A percentile compares a stretch with the other conserved stretches of the same genome.
phyloP scores from a whole-genome alignment of 1,140 invertebrate genomes.

The Aphaenogaster floridana region DNA sequence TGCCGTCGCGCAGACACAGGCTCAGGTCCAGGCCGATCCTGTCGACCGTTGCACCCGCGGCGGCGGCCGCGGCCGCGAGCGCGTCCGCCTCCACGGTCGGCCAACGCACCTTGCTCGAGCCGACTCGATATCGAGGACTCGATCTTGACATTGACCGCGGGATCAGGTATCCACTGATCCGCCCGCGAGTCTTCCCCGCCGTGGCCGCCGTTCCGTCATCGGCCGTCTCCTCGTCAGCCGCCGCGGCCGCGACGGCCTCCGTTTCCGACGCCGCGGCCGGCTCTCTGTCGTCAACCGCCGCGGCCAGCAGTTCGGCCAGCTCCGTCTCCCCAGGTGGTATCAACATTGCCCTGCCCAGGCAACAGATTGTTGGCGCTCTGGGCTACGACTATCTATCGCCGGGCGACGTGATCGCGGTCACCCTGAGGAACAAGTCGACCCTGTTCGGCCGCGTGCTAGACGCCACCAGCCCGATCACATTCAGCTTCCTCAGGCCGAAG shows the following conservation, averaged over 20 bases:
- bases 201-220: neutral
- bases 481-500: constrained; percentile 47
- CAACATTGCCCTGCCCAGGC: constrained; percentile 49
- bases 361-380: constrained; percentile 53
- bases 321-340: neutral
- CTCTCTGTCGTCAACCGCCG: too few species aligned
- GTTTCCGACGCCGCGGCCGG: too few species aligned
- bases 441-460: constrained; percentile 65
- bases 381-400: constrained; percentile 46
- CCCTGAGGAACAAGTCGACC: constrained; percentile 35
- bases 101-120: neutral
- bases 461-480: constrained; percentile 58
- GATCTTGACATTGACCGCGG: neutral
- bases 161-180: neutral
- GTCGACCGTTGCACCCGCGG: neutral
- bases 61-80: neutral
- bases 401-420: constrained; percentile 67
- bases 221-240: neutral
- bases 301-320: neutral
- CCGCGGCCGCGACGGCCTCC: neutral
- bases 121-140: neutral
- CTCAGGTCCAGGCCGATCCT: neutral
- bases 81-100: constrained; percentile 29
- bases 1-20: neutral
- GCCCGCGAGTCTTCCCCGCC: neutral